A percentile compares a stretch with the other conserved stretches of the same genome.
Conservation (phyloP, 2,797 vertebrate species). For the Muscicapa comitata region DNA sequence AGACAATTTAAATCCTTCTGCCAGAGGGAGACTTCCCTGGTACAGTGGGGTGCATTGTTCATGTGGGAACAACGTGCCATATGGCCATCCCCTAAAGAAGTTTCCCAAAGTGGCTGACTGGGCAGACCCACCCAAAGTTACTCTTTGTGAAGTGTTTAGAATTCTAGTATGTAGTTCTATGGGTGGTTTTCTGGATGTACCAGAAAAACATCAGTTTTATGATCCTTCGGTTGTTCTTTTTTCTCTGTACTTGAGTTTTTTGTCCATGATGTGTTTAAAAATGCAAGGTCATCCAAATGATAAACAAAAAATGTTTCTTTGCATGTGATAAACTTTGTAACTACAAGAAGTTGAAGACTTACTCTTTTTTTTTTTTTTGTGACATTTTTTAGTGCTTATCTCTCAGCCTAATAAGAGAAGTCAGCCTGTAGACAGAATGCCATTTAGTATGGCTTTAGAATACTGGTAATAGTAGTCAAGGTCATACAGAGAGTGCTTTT, state of each 20-base stretch:
- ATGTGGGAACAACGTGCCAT: not conserved
- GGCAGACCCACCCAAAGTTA: not conserved
- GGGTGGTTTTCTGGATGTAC: not conserved
- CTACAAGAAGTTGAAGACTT: not conserved
- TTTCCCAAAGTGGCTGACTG: rapidly evolving
- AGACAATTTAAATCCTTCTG: not conserved
- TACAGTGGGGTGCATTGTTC: not conserved
- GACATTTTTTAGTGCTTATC: not conserved
- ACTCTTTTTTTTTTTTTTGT: not conserved
- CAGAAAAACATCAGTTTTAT: not conserved
- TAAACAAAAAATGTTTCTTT: not conserved
- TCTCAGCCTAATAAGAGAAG: not conserved
- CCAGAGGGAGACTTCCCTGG: not conserved
- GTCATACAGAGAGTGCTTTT: not conserved
- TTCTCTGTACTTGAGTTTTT: not conserved
- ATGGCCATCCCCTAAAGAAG: not conserved
- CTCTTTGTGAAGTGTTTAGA: not conserved
- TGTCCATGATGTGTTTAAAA: not conserved
- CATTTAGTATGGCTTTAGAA: not conserved
- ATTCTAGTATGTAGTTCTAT: not conserved
- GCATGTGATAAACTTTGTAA: not conserved
- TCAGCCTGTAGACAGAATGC: not conserved
- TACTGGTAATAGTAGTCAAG: not conserved
- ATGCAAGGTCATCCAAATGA: not conserved
- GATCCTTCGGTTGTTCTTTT: not conserved